Base-by-base conservation (phyloP, 2,888 invertebrate species). In the Alloplasta piceator region DNA sequence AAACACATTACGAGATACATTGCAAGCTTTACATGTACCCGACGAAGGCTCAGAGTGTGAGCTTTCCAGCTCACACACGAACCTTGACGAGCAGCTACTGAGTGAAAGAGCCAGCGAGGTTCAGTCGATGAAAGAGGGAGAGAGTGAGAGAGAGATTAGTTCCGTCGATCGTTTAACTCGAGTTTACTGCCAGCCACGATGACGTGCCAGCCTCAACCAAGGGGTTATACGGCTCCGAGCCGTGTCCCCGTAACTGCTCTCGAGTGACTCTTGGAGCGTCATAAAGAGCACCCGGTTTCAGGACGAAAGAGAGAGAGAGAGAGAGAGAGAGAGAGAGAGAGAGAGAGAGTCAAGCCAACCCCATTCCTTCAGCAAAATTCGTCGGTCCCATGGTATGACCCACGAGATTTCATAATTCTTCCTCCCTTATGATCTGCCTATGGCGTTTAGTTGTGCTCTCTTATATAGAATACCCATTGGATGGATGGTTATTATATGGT, bases 81-180 rank as follows among this genome's bases (percentile, higher is more conserved):
- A 9, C 7, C 10, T 5, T 14, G 16, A n/a, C 55, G 56, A 7
- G n/a, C n/a, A n/a, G n/a, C n/a, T n/a, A n/a, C 0, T 1, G 2
- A 14, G n/a, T 43, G 43, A 43, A 43, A 10, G 10, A 4, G 6
- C 7, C 6, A 43, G 5, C 6, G 38, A 3, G 50, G 26, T 26
- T 26, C 5, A 52, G 52, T 14, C 52, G 6, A 52, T 6, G 14
- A 12, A 14, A n/a, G 56, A 43, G 16, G 7, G 56, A 48, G 43
- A 46, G 58, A 46, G 48, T 36, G 60, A 46, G 46, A 80, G 66
- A 63, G 75, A 78, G 87, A 88, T 89, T 87, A 87, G 85, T 87
- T 86, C 60, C 74, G 84, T 84, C 83, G 86, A 87, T 88, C 86
- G 88, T 88, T 88, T 84, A 86, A 85, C 84, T 85, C 78, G 80